phyloP scores from a whole-genome alignment of 35 echinoderm and acorn worm species.

The Acanthaster planci region DNA sequence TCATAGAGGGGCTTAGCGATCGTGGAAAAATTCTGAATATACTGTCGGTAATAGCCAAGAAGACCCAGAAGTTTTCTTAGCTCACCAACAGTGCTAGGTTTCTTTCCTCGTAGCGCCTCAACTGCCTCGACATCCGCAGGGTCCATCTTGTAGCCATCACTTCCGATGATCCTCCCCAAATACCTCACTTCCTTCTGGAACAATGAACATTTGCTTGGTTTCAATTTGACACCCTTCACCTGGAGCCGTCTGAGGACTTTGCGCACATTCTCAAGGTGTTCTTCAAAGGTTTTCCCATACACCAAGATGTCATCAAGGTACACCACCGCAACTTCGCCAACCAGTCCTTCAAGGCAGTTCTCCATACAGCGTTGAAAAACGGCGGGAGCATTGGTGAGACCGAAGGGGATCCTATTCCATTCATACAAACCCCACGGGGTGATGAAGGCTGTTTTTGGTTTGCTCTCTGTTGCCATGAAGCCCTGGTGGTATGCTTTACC shows the following conservation, averaged over 20 bases:
- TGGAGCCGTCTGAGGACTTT: constrained; percentile 33
- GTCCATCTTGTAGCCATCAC: constrained; percentile 26
- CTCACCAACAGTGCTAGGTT: constrained; percentile 22
- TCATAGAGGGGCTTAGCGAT: too few relatives aligned
- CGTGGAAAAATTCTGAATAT: too few relatives aligned
- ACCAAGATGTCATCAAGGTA: constrained; percentile 62
- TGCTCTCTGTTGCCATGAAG: constrained; percentile 13
- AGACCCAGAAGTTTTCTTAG: constrained; percentile 39
- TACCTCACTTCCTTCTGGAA: constrained; percentile 43
- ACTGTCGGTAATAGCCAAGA: constrained; percentile 51
- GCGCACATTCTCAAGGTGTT: constrained; percentile 44
- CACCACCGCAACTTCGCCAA: constrained; percentile 29
- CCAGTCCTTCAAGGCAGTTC: constrained; percentile 28
- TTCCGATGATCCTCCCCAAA: constrained; percentile 35
- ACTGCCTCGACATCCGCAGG: constrained; percentile 4
- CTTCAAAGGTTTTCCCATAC: constrained; percentile 38
- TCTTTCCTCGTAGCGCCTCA: constrained; percentile 8
- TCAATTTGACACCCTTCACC: constrained; percentile 40
- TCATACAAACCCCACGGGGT: constrained; percentile 59
- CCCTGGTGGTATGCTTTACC: constrained; percentile 59
- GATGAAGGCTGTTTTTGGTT: constrained; percentile 37
- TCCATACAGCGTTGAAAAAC: constrained; percentile 60
- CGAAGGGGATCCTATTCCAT: constrained; percentile 62
- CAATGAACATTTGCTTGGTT: constrained; percentile 54
- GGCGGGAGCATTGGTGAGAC: constrained; percentile 46